Evolutionary conservation across 1,140 invertebrate genomes (phyloP), one percentile per base, ranked within the genome.

Genomic region (Mya arenaria): DNA sequence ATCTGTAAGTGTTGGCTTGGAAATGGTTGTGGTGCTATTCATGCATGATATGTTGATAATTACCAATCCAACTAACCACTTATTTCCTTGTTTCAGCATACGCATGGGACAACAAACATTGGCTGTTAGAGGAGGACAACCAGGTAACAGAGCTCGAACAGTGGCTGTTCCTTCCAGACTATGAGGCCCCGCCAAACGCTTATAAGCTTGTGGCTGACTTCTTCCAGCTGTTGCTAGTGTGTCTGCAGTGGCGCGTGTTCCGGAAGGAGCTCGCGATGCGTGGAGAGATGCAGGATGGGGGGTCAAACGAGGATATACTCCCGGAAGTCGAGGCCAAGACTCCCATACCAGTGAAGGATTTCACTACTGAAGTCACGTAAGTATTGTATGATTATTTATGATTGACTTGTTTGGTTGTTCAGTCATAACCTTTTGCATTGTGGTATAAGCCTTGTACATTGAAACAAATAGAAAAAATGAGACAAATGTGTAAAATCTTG

Each of bases 91-190:
- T 93, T 94, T 4, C 87, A 97, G 96, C 95, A 71, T 98, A 97
- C 93, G 96, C 97, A 0, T 98, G 97, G 97, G 58, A 84, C 25
- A 83, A 63, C 19, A 39, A 55, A n/a, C 37, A 73, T 10, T 68
- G 56, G 48, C 25, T 65, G 37, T 34, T 82, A 6, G 52, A 34
- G 19, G 92, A 63, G 89, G 93, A 94, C 85, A 94, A 94, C 85
- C 95, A 95, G 10, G 65, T 58, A 23, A 72, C 89, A 13, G 83
- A 87, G n/a, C 92, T 99, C 6, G 95, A 97, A 85, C 95, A 96
- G 37, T 99, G 98, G 97, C 95, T 99, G 48, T 98, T 95, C 92
- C 93, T 99, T 28, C 97, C 98, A 1, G 97, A 98, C 91, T 95
- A 96, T 25, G 91, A 94, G 34, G 94, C 95, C 86, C 95, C 95